Percentiles rank a stretch among this genome's conserved stretches.
Evolutionary conservation across 2,797 vertebrate species (phyloP).

Genomic region (Cirrhinus molitorella): DNA sequence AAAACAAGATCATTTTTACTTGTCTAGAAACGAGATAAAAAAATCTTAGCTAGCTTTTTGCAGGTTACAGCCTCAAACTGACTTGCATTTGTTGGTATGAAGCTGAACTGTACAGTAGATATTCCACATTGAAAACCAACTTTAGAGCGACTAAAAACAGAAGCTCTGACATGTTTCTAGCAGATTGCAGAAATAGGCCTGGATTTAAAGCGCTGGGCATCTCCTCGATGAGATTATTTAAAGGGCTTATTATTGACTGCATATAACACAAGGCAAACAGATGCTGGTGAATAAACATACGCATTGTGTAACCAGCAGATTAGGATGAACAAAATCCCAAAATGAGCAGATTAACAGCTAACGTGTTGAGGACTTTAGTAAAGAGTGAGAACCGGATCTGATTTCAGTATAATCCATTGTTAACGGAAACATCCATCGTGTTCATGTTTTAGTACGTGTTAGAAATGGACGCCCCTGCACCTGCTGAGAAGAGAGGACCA

Average conservation of each 20-base stretch:
- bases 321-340: constrained; percentile 2
- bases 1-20: no score
- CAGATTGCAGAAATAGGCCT: background rate
- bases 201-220: constrained; percentile 3
- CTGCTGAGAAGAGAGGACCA: constrained; percentile 65
- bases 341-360: background rate
- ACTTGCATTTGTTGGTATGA: background rate
- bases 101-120: background rate
- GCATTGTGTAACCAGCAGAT: constrained; percentile 1
- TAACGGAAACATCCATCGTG: background rate
- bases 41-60: no score
- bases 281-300: background rate
- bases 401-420: background rate
- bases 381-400: background rate
- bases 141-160: background rate
- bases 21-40: no score
- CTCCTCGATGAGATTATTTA: constrained; percentile 36
- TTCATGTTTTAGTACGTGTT: constrained; percentile 18
- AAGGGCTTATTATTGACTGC: constrained; percentile 22
- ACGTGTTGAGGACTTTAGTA: background rate
- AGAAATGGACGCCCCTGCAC: constrained; percentile 52
- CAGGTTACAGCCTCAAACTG: no score
- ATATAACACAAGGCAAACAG: background rate
- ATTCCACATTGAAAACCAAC: background rate
- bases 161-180: background rate